Evolutionary conservation across 2,888 invertebrate species (phyloP).

Genomic region (Andrena bicolor): DNA sequence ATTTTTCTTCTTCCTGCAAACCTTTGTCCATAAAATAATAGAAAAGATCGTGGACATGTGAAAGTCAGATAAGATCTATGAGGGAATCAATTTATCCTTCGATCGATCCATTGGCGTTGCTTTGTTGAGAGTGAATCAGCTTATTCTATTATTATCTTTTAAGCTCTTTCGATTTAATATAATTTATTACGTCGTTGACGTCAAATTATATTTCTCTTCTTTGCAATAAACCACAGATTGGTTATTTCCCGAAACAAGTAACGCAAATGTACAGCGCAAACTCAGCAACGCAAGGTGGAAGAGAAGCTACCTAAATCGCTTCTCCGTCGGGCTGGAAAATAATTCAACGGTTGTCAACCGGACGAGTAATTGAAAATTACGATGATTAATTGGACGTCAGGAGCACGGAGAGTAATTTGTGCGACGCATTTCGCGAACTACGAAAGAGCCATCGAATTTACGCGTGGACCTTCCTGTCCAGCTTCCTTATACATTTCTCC

Average conservation of each 20-base stretch:
- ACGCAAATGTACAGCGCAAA: background rate
- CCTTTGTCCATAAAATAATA: too few species aligned
- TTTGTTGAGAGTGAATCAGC: background rate
- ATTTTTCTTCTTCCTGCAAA: too few species aligned
- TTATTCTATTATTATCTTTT: background rate
- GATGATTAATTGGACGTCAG: constrained; percentile 74
- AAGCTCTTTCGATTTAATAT: background rate
- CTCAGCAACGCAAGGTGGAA: background rate
- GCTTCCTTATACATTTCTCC: constrained; percentile 38
- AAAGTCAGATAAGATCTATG: too few species aligned
- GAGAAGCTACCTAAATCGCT: constrained; percentile 30
- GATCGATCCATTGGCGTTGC: background rate
- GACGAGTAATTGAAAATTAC: constrained; percentile 63
- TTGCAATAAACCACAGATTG: background rate
- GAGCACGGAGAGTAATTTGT: constrained; percentile 67
- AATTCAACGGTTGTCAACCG: constrained; percentile 59
- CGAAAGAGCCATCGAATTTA: constrained; percentile 62
- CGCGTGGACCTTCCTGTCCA: constrained; percentile 23
- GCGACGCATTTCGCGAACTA: constrained; percentile 61
- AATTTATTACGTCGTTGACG: background rate
- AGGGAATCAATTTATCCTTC: too few species aligned
- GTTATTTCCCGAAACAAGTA: background rate
- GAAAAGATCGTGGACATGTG: too few species aligned
- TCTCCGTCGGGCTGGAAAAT: constrained; percentile 42
- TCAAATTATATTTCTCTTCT: background rate